These are phyloP conservation scores for Chymomyza caudatula DNA, from an alignment of 2,888 invertebrate genomes.

Conservation along the genomic window DNA sequence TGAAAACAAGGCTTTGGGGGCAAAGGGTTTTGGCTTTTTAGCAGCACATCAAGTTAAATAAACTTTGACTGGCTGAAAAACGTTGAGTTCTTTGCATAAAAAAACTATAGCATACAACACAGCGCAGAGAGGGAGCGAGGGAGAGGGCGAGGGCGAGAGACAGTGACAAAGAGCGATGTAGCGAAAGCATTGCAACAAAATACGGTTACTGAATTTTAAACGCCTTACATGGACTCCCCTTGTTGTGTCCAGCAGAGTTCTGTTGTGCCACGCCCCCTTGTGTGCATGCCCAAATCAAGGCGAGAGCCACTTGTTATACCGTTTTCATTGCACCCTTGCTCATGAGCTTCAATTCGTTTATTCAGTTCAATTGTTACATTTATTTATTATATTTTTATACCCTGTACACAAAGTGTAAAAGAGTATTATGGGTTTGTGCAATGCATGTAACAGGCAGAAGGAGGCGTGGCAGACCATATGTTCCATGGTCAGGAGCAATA, in stretches of 20 bases:
- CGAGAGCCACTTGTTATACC: not conserved
- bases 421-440: no score
- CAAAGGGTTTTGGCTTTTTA: constrained; percentile 19
- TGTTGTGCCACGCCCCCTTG: not conserved
- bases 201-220: constrained; percentile 16
- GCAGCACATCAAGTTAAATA: constrained; percentile 38
- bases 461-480: no score
- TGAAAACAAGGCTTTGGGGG: not conserved
- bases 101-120: constrained; percentile 35
- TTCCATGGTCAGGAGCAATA: no score
- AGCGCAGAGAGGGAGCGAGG: constrained; percentile 4
- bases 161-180: constrained; percentile 1
- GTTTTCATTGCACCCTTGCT: not conserved
- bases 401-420: no score
- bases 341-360: constrained; percentile 57
- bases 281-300: not conserved
- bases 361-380: constrained; percentile 64
- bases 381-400: constrained; percentile 54
- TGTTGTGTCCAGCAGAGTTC: constrained; percentile 24
- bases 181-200: constrained; percentile 14
- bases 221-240: constrained; percentile 18
- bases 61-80: constrained; percentile 42
- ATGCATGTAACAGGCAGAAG: no score
- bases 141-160: not conserved
- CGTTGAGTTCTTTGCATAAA: constrained; percentile 26